Evolutionary conservation across 53 echinoderm and acorn worm genomes (phyloP).

Genomic region (Temnopleurus reevesii): DNA sequence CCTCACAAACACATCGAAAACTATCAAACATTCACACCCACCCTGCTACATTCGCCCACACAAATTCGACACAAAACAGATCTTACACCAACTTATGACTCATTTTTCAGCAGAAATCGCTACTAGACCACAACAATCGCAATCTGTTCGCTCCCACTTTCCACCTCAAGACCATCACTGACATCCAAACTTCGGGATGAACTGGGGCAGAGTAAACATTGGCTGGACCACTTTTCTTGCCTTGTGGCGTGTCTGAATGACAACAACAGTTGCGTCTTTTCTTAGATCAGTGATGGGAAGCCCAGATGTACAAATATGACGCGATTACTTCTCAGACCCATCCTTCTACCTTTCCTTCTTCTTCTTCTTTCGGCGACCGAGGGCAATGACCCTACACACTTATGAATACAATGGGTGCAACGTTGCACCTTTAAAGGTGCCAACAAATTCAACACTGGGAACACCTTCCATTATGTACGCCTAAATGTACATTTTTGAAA

Average conservation of each 20-base stretch:
- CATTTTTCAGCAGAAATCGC: slow-evolving; percentile 9
- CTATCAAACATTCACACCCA: too few species aligned
- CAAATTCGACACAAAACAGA: neutral
- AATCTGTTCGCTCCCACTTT: slow-evolving; percentile 22
- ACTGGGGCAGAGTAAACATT: slow-evolving; percentile 7
- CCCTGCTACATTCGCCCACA: too few species aligned
- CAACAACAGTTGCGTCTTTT: slow-evolving; percentile 39
- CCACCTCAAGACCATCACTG: neutral
- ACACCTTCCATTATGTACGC: too few species aligned
- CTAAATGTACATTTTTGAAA: too few species aligned
- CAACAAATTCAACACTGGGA: too few species aligned
- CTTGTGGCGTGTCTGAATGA: slow-evolving; percentile 20
- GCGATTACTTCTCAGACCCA: neutral
- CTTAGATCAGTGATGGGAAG: slow-evolving; percentile 26
- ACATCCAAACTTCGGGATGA: neutral
- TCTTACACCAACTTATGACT: neutral
- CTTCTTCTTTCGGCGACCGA: slow-evolving; percentile 5
- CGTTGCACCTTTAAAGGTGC: too few species aligned
- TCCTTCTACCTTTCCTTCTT: neutral
- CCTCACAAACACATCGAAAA: too few species aligned
- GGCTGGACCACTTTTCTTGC: neutral
- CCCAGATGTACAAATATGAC: slow-evolving; percentile 24
- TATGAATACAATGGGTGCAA: too few species aligned
- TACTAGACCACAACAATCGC: slow-evolving; percentile 14
- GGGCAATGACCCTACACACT: slow-evolving; percentile 33